Evolutionary conservation across 2,888 invertebrate genomes (phyloP).

Genomic region (Meteorus cinctellus): DNA sequence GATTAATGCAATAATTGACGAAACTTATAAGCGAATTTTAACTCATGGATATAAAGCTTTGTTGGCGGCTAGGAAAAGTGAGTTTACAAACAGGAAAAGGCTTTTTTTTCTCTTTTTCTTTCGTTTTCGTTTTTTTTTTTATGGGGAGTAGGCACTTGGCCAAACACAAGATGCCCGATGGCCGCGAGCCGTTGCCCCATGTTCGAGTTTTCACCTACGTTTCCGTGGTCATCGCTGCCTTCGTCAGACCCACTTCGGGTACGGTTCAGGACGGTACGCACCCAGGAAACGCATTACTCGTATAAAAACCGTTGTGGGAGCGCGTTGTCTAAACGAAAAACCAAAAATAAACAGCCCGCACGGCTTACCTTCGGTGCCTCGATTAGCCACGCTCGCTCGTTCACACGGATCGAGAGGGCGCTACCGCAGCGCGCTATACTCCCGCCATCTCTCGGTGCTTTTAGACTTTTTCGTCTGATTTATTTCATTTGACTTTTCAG

Average conservation of each 20-base stretch:
- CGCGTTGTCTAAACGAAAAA: constrained; percentile 61
- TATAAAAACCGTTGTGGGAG: constrained; percentile 59
- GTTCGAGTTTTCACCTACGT: constrained; percentile 63
- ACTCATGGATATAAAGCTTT: constrained; percentile 10
- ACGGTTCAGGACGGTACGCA: constrained; percentile 59
- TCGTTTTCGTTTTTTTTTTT: constrained; percentile 22
- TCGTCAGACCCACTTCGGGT: constrained; percentile 64
- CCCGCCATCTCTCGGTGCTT: background rate
- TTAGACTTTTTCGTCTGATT: background rate
- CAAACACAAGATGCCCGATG: constrained; percentile 67
- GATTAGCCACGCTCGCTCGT: constrained; percentile 87
- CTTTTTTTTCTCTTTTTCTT: constrained; percentile 2
- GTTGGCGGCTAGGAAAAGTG: constrained; percentile 3
- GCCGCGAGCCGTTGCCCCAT: constrained; percentile 56
- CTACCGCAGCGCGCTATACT: background rate
- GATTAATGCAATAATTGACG: constrained; percentile 9
- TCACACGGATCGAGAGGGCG: constrained; percentile 51
- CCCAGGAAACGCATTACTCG: constrained; percentile 63
- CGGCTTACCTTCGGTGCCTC: constrained; percentile 86
- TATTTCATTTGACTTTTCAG: background rate
- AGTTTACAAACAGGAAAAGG: constrained; percentile 23
- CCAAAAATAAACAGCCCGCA: constrained; percentile 68
- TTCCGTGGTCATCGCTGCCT: constrained; percentile 66
- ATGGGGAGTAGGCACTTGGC: constrained; percentile 36
- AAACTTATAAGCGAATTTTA: background rate